Evolutionary conservation across 2,113 vertebrate species (phyloP), one percentile per base, ranked within the genome.

Genomic region (Scalopus aquaticus): DNA sequence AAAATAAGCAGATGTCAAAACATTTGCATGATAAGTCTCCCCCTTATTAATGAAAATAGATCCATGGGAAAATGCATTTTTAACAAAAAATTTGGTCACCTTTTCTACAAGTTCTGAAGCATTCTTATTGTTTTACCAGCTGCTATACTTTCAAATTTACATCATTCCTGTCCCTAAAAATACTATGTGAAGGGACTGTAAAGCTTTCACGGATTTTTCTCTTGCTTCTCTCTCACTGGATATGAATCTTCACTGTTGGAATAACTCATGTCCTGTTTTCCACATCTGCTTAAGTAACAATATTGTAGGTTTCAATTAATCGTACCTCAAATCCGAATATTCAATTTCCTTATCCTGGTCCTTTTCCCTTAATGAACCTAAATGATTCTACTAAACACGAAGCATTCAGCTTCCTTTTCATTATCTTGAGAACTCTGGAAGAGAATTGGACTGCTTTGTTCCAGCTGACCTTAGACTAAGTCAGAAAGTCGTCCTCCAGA

Each of bases 361-460:
- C 7, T 20, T 90, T 91, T 95, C 77, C 76, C 51, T 93, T 88
- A 97, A 94, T 39, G 65, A 89, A 95, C 37, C 65, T 95, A 95
- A 96, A 89, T 89, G 70, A 90, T 77, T 90, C 72, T 88, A 85
- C 69, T 81, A 89, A 96, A 79, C 74, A 87, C 28, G 44, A 88
- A 13, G n/a, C 81, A 80, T 26, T 92, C 65, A 30, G 42, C 32
- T 92, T 93, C n/a, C 67, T 94, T 95, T 81, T 95, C 91, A 94
- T 93, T 94, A 85, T 88, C 83, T 76, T 81, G 60, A 92, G 37
- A n/a, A n/a, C n/a, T n/a, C n/a, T n/a, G n/a, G n/a, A 90, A 85
- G 92, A 92, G 46, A 95, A 88, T 5, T 81, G 70, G 46, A 20
- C 42, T 46, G 76, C 46, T 93, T 91, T 93, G 49, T 93, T 89